Base-by-base conservation (phyloP, 2,113 vertebrate species). In the Leptobrachium leishanense region DNA sequence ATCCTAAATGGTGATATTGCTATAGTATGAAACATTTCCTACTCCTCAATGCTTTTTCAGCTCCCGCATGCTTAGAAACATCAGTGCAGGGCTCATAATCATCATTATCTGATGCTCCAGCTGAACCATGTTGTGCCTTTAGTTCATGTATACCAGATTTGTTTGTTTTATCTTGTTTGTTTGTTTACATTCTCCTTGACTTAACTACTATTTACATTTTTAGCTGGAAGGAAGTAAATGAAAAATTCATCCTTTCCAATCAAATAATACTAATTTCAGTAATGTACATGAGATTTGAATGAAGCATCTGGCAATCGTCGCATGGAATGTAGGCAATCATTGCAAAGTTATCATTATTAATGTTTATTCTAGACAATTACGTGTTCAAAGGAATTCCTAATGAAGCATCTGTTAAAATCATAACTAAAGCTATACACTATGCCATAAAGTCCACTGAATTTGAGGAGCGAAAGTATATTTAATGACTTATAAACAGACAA, bases 261-360 rank as follows among this genome's bases (percentile, higher is more conserved):
- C 72, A 62, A 63, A 42, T 43, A n/a, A 74, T 43, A 43, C 8
- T 10, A 44, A 62, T 15, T 20, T 43, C n/a, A 44, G 57, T 64
- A 40, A 74, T 64, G 41, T 44, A 44, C 8, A 64, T 9, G 3
- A 11, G 43, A 41, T 64, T 64, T 46, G 57, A 20, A 12, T 46
- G 59, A 74, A 74, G 59, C 72, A 74, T 74, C 72, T 74, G 72
- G 57, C 46, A 59, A 74, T 74, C 13, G 63, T 74, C 31, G 57
- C 72, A 63, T 39, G 57, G n/a, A 74, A 64, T 46, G 6, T 7
- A 43, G 57, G 59, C 59, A 74, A 44, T 74, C 57, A 46, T 40
- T 64, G 72, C n/a, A 74, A 74, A 64, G 57, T 44, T 74, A 74
- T 74, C 15, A 64, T 74, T 74, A 64, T 74, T 74, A 74, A 74